A percentile compares a stretch with the other conserved stretches of the same genome.
Evolutionary conservation across 2,888 invertebrate species (phyloP).

Genomic region (Lordiphosa fenestrarum): DNA sequence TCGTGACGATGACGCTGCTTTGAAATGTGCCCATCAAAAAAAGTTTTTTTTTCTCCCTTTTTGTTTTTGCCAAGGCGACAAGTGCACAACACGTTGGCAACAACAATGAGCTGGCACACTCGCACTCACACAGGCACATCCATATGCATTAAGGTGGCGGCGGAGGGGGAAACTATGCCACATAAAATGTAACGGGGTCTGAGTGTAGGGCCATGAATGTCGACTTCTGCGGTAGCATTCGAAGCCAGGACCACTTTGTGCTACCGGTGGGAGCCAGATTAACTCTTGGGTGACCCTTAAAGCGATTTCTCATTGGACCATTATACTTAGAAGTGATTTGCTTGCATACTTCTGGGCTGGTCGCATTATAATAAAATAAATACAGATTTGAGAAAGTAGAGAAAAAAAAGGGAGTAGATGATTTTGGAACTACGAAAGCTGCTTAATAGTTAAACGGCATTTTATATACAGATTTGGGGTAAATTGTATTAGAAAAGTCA

Average conservation of each 20-base stretch:
- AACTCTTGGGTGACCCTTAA: constrained; percentile 6
- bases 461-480: too few species aligned
- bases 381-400: too few species aligned
- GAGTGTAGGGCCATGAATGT: constrained; percentile 15
- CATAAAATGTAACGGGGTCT: constrained; percentile 35
- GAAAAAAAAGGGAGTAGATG: too few species aligned
- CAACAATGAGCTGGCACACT: constrained; percentile 29
- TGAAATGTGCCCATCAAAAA: constrained; percentile 26
- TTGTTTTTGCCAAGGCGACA: constrained; percentile 24
- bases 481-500: too few species aligned
- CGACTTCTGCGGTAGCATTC: constrained; percentile 19
- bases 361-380: too few species aligned
- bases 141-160: constrained; percentile 20
- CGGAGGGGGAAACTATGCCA: constrained; percentile 25
- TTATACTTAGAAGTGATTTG: constrained; percentile 19
- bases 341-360: constrained; percentile 1
- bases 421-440: too few species aligned
- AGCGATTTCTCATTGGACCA: constrained; percentile 10
- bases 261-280: constrained; percentile 13
- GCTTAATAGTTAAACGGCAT: too few species aligned
- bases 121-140: constrained; percentile 17
- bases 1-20: constrained; percentile 43
- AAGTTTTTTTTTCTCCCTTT: neutral
- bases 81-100: constrained; percentile 32
- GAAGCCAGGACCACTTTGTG: constrained; percentile 9